Evolutionary conservation across 2,113 vertebrate genomes (phyloP).

Genomic region (Microcebus lehilahytsara): DNA sequence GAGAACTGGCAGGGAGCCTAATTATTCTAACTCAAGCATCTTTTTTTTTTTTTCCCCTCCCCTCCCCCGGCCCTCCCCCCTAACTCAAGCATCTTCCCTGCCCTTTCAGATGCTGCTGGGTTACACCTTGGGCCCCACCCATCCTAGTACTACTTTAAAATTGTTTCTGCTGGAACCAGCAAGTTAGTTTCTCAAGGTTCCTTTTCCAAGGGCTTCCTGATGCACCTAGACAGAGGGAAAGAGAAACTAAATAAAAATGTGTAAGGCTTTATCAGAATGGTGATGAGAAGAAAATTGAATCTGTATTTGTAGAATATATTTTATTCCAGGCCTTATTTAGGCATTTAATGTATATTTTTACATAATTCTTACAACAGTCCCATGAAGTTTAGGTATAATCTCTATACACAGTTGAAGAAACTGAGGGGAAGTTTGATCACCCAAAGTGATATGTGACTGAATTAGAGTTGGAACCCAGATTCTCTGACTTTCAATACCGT

Average conservation of each 20-base stretch:
- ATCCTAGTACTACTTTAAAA: neutral
- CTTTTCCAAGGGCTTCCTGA: constrained; percentile 14
- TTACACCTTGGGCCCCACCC: neutral
- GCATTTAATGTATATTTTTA: neutral
- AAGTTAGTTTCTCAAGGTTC: constrained; percentile 11
- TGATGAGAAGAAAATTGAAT: constrained; percentile 13
- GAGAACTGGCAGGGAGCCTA: neutral
- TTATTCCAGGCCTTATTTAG: neutral
- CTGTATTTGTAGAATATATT: neutral
- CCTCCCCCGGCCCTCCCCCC: no score
- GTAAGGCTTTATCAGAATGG: neutral
- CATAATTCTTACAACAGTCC: neutral
- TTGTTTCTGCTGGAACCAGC: neutral
- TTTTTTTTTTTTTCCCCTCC: no score
- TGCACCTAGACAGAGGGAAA: neutral
- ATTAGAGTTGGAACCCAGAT: neutral
- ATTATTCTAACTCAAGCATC: neutral
- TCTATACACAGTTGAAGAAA: constrained; percentile 12
- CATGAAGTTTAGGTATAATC: constrained; percentile 23
- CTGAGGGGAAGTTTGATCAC: constrained; percentile 10
- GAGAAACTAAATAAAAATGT: constrained; percentile 1
- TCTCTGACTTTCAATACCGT: neutral
- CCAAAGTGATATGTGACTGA: neutral
- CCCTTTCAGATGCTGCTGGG: neutral
- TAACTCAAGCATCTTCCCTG: neutral